Percentiles rank a stretch among this genome's conserved stretches.
Conservation (phyloP, 1,140 invertebrate genomes). For the Olivierus martensii region DNA sequence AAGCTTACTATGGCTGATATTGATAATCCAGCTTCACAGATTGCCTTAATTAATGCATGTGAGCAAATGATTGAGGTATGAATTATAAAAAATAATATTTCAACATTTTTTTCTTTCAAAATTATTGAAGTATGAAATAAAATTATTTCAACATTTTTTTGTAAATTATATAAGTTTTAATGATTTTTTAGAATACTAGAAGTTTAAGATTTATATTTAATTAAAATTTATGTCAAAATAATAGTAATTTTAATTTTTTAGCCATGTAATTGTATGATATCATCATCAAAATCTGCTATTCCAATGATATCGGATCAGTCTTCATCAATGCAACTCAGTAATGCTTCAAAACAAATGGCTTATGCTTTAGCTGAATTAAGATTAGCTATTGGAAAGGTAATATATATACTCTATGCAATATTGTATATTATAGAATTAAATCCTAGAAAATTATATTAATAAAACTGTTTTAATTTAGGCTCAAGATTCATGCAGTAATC, state of each 20-base stretch:
- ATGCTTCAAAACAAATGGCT: constrained; percentile 56
- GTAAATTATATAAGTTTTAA: too few relatives aligned
- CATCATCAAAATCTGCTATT: constrained; percentile 56
- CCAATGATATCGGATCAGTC: constrained; percentile 71
- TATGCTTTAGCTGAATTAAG: constrained; percentile 60
- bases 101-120: too few relatives aligned
- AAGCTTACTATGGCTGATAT: constrained; percentile 53
- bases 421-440: background rate
- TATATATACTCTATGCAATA: too few relatives aligned
- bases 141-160: too few relatives aligned
- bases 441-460: background rate
- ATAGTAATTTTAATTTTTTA: constrained; percentile 40
- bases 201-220: too few relatives aligned
- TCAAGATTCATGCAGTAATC: constrained; percentile 65
- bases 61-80: constrained; percentile 38
- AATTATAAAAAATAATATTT: too few relatives aligned
- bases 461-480: constrained; percentile 33
- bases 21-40: constrained; percentile 54
- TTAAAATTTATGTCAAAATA: too few relatives aligned
- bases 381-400: constrained; percentile 51
- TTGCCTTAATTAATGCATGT: constrained; percentile 69
- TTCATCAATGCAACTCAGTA: constrained; percentile 51
- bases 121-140: too few relatives aligned
- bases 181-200: too few relatives aligned
- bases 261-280: constrained; percentile 45